Conservation (phyloP, 2,113 vertebrate species). For the Lamprotornis superbus region DNA sequence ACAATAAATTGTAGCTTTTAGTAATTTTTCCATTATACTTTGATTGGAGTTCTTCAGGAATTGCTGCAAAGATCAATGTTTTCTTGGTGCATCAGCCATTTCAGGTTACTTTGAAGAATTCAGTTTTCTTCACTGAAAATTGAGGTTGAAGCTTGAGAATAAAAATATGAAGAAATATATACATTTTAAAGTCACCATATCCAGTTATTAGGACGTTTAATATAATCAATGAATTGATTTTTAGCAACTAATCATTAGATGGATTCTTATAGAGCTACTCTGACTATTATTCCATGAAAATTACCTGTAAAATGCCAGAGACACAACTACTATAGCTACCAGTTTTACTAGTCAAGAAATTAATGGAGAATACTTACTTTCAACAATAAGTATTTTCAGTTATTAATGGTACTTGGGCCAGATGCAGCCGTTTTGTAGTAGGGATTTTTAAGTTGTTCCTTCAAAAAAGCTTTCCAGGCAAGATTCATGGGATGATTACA, state of each 20-base stretch:
- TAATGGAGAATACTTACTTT: background rate
- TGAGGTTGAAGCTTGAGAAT: background rate
- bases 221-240: background rate
- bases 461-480: background rate
- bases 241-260: background rate
- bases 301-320: background rate
- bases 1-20: background rate
- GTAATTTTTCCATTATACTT: background rate
- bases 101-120: background rate
- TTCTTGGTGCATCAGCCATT: background rate
- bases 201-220: background rate
- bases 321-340: background rate
- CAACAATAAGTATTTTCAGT: background rate
- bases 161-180: background rate
- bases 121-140: background rate
- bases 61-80: background rate
- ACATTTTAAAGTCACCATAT: background rate
- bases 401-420: background rate
- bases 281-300: background rate
- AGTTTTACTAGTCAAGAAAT: background rate
- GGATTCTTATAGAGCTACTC: background rate
- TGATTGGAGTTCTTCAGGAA: background rate
- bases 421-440: background rate
- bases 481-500: background rate
- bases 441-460: background rate